Base-by-base conservation (phyloP, 2,888 invertebrate species). In the Tenthredo scrophulariae region DNA sequence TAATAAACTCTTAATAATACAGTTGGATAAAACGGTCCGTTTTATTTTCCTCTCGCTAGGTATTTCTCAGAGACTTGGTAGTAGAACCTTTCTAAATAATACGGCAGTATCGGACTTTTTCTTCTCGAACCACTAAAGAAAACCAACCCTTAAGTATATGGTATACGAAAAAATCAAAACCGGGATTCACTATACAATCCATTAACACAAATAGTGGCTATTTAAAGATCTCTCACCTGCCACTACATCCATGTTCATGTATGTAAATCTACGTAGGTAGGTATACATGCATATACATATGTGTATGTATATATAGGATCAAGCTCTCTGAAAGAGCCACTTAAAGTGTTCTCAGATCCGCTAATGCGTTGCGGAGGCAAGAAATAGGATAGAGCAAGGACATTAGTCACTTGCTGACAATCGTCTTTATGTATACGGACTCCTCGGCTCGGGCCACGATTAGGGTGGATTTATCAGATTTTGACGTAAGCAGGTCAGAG, bases 341-440 rank as follows among this genome's bases (percentile, higher is more conserved):
- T 88, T 87, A 85, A 88, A 88, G 85, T 86, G 87, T 87, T 84
- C 84, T 50, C 33, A 84, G 84, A 75, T 58, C 33, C 33, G 84
- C 74, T 84, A 72, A 74, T 84, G 84, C 84, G 43, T 84, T 18
- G 70, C 72, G 85, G 85, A 84, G 85, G 85, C 86, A 88, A 86
- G 86, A 87, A 87, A 87, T 87, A 87, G 85, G 85, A 84, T 80
- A 70, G 84, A 85, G 83, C 83, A 70, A 26, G 74, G 84, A 85
- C 86, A 86, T 88, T 88, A 88, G 85, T 88, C 86, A 86, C 86
- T 79, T 75, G 79, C 85, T 70, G 62, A 84, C 84, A 83, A 87
- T 84, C 85, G 85, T 58, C 70, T 72, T 58, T 74, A 84, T 72
- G 74, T 84, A 72, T 40, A 37, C 40, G 33, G 54, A 74, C 74